Conservation (phyloP, 2,797 vertebrate genomes). For the Pelodytes ibericus region DNA sequence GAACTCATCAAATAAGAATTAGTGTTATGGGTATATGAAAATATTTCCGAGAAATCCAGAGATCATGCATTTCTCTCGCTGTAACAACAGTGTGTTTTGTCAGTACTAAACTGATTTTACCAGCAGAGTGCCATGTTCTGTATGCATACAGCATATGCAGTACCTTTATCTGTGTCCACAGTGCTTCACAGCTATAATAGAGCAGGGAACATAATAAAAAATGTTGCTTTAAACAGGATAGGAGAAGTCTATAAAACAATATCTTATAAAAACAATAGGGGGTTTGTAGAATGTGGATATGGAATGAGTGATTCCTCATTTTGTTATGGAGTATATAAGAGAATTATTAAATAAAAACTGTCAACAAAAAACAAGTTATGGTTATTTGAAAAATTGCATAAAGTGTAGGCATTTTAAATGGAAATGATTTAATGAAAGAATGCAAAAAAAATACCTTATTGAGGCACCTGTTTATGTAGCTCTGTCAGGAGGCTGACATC, state of each 20-base stretch:
- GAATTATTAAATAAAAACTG: no score
- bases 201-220: neutral
- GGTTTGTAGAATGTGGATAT: slow-evolving; percentile 2
- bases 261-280: slow-evolving; percentile 4
- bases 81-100: neutral
- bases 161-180: neutral
- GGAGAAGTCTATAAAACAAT: neutral
- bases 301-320: neutral
- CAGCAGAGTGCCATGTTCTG: neutral
- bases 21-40: neutral
- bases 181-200: neutral
- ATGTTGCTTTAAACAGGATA: slow-evolving; percentile 4
- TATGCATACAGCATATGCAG: slow-evolving; percentile 6
- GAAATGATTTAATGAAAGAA: no score
- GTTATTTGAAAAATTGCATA: no score
- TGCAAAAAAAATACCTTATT: no score
- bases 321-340: no score
- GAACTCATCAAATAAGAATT: slow-evolving; percentile 28
- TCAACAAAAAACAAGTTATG: no score
- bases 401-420: no score
- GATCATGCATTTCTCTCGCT: neutral
- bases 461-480: no score
- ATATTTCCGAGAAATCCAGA: slow-evolving; percentile 1
- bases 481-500: no score
- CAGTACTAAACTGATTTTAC: neutral